Base-by-base conservation (phyloP, 2,113 vertebrate genomes). In the Apteryx mantelli region DNA sequence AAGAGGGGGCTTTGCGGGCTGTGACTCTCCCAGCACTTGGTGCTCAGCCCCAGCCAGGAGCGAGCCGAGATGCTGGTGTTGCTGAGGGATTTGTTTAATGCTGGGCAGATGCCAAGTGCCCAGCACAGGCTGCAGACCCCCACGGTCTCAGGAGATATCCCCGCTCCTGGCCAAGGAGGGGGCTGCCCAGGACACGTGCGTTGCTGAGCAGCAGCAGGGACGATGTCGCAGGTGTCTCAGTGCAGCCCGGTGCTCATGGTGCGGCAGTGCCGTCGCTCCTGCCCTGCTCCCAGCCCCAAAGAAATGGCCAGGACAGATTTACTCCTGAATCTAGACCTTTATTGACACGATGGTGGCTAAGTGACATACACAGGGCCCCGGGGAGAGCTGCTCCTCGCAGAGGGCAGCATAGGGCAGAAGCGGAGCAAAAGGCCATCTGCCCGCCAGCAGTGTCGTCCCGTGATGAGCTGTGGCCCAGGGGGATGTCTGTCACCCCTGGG, bases 381-480 rank as follows among this genome's bases (percentile, higher is more conserved):
- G 32, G 16, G 34, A n/a, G 30, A n/a, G 34, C 18, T 18, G 46
- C 32, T 53, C 20, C 24, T 34, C 53, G 11, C 4, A 21, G 55
- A 25, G 22, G 36, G 42, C 44, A 38, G 14, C n/a, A 22, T 38
- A 32, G 42, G 63, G 28, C 34, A 22, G 66, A 26, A 65, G 42
- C 1, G 1, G 19, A 1, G 26, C 55, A 28, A 9, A 30, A 46
- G 44, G 76, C 34, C 55, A 8, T 11, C 34, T 42, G 58, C 18
- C 15, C 38, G 2, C 5, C 20, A 38, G 32, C 34, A 1, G 4
- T 46, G 30, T 30, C 24, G 21, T 34, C 80, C 11, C 56, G 65
- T 4, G 2, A 9, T 2, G 60, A 34, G 32, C 0, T 0, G 20
- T 36, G 88, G 68, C 38, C 38, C 34, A 4, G 0, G 0, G 80